These are phyloP conservation scores for Chaetoderma sp. DNA, from an alignment of 2,888 invertebrate genomes.

Conservation along the genomic window DNA sequence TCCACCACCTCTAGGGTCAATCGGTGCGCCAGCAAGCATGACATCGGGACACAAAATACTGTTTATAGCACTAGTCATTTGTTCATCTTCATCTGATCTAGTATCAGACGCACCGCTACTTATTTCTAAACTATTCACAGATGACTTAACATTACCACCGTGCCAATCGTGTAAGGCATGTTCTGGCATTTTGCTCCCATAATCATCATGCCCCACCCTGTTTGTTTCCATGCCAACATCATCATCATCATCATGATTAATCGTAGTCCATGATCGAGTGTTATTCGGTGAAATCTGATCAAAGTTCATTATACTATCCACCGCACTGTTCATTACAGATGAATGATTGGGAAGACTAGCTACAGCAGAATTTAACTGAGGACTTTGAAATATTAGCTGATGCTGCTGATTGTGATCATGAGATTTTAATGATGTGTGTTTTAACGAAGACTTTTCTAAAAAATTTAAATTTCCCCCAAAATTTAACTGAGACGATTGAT, in stretches of 20 bases:
- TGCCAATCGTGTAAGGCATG: too few relatives aligned
- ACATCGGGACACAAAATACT: constrained; percentile 78
- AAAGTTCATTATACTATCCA: constrained; percentile 26
- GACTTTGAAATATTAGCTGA: background rate
- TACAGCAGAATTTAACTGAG: background rate
- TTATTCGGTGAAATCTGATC: background rate
- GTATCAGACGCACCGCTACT: too few relatives aligned
- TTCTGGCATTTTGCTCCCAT: background rate
- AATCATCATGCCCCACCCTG: constrained; percentile 1
- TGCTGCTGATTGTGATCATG: too few relatives aligned
- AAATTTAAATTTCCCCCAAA: too few relatives aligned
- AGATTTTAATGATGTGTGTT: too few relatives aligned
- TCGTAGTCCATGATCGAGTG: background rate
- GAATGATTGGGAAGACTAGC: background rate
- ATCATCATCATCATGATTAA: background rate
- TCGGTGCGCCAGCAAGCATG: background rate
- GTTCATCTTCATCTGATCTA: constrained; percentile 36
- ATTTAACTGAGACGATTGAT: background rate
- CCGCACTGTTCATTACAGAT: constrained; percentile 10
- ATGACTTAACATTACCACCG: too few relatives aligned
- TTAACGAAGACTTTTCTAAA: too few relatives aligned
- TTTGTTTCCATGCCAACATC: background rate
- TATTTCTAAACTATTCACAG: too few relatives aligned
- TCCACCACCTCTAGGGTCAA: background rate
- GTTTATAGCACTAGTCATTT: constrained; percentile 85